These are phyloP conservation scores for Nasonia giraulti DNA, from an alignment of 1,140 invertebrate species.

Conservation along the genomic window DNA sequence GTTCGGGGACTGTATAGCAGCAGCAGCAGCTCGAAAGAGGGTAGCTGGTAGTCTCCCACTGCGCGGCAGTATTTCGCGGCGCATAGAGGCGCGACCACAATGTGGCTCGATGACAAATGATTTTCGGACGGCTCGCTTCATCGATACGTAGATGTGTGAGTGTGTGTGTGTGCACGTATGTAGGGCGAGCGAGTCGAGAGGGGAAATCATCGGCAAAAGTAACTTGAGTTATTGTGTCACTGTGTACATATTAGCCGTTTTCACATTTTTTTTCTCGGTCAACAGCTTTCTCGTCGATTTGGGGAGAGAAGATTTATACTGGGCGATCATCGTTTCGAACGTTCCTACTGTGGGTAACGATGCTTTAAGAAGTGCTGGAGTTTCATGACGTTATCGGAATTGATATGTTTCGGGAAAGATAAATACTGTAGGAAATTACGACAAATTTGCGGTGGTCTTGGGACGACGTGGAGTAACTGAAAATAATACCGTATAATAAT, in stretches of 20 bases:
- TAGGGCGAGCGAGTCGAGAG: not conserved
- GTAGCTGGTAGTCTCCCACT: conserved; percentile 30
- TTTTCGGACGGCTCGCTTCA: conserved; percentile 44
- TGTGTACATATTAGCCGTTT: conserved; percentile 25
- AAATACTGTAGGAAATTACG: too few relatives aligned
- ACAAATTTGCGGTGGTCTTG: too few relatives aligned
- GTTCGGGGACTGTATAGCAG: not conserved
- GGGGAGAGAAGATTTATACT: not conserved
- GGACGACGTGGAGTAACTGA: too few relatives aligned
- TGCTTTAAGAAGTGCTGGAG: too few relatives aligned
- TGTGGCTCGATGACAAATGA: conserved; percentile 73
- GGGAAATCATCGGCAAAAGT: conserved; percentile 20
- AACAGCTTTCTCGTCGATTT: too few relatives aligned
- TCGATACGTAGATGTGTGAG: not conserved
- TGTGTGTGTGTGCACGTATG: not conserved
- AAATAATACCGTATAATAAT: too few relatives aligned
- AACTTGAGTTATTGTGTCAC: conserved; percentile 22
- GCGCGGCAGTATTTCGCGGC: conserved; percentile 40
- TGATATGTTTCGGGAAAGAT: too few relatives aligned
- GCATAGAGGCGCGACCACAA: conserved; percentile 72
- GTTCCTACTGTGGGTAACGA: too few relatives aligned
- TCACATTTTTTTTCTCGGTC: not conserved
- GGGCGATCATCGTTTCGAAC: too few relatives aligned
- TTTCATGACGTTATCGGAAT: too few relatives aligned
- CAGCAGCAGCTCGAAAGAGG: not conserved